Evolutionary conservation across 2,113 vertebrate genomes (phyloP).

Genomic region (Anser cygnoides): DNA sequence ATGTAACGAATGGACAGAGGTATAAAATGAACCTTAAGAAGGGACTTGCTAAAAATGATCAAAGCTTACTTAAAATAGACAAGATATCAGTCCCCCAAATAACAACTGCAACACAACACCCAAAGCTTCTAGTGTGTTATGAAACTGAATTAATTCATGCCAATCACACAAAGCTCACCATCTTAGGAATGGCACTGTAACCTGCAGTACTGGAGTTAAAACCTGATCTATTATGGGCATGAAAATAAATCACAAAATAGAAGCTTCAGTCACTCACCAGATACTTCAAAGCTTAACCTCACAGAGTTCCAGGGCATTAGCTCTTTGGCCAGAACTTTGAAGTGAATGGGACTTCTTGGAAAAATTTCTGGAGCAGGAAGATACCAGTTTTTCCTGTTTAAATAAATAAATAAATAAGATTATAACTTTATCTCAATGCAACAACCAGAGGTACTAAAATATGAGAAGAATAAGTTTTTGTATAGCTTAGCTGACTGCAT

Average conservation of each 20-base stretch:
- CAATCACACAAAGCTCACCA: not conserved
- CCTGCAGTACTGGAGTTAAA: not conserved
- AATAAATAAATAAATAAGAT: no score
- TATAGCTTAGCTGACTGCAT: not conserved
- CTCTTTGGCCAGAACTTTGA: conserved; percentile 87
- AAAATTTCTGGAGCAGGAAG: conserved; percentile 86
- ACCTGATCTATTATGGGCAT: not conserved
- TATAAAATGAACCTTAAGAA: not conserved
- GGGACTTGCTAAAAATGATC: not conserved
- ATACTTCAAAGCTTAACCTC: conserved; percentile 87
- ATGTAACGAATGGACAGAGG: not conserved
- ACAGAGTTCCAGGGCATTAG: conserved; percentile 81
- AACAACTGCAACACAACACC: not conserved
- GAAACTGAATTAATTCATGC: not conserved
- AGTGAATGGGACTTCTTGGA: conserved; percentile 80
- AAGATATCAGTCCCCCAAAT: not conserved
- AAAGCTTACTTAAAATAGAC: not conserved
- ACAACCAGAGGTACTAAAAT: not conserved
- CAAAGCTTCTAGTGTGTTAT: not conserved
- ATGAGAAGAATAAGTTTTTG: not conserved
- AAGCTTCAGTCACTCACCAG: conserved; percentile 76
- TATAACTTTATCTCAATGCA: not conserved
- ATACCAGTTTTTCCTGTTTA: conserved; percentile 93
- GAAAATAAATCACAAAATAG: not conserved
- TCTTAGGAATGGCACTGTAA: not conserved